These are phyloP conservation scores for Pterois miles DNA, from an alignment of 2,797 vertebrate genomes.

Conservation along the genomic window DNA sequence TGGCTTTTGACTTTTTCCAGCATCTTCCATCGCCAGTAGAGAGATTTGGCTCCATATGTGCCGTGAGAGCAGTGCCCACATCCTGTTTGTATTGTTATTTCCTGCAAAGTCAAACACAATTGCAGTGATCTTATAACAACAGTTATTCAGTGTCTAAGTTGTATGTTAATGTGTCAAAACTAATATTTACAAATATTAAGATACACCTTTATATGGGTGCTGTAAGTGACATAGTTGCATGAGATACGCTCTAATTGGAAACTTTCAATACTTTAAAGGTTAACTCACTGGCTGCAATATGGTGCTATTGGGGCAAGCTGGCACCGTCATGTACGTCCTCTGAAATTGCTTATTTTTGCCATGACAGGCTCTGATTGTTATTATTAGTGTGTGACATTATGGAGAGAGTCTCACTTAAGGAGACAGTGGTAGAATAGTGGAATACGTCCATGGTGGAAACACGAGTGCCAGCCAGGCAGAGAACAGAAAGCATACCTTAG, in stretches of 20 bases:
- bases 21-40: neutral
- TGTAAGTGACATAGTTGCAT: neutral
- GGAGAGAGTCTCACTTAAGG: too few relatives aligned
- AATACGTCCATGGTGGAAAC: too few relatives aligned
- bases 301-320: too few relatives aligned
- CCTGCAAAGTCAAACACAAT: neutral
- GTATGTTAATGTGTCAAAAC: neutral
- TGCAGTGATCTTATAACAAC: neutral
- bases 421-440: too few relatives aligned
- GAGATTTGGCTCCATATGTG: neutral
- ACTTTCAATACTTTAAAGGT: neutral
- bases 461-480: too few relatives aligned
- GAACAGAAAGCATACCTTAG: too few relatives aligned
- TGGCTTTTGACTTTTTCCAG: constrained; percentile 6
- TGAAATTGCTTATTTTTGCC: too few relatives aligned
- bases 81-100: neutral
- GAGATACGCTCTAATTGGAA: neutral
- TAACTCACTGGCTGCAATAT: too few relatives aligned
- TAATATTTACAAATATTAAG: neutral
- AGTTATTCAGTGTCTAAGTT: neutral
- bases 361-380: too few relatives aligned
- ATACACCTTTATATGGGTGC: neutral
- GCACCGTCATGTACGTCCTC: too few relatives aligned
- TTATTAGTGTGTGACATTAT: too few relatives aligned
- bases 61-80: neutral